These are phyloP conservation scores for Monochamus alternatus DNA, from an alignment of 2,888 invertebrate species.

Conservation along the genomic window DNA sequence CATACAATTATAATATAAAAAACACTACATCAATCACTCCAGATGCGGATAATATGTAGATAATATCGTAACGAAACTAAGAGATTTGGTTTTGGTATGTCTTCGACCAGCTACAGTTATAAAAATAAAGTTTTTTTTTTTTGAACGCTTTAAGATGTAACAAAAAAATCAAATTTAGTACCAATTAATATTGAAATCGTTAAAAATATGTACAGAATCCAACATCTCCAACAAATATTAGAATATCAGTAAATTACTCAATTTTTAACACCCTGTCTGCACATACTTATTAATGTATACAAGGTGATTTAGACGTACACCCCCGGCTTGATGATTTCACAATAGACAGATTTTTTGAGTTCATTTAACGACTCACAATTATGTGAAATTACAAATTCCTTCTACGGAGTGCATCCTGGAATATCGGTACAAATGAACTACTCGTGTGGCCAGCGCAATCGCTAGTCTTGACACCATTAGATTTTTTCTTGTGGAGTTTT, in stretches of 20 bases:
- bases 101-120: neutral
- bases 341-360: too few species aligned
- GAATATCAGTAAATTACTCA: neutral
- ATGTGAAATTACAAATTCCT: too few species aligned
- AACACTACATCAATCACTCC: constrained; percentile 43
- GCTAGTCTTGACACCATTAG: too few species aligned
- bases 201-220: neutral
- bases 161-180: neutral
- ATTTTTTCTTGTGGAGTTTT: too few species aligned
- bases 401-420: too few species aligned
- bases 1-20: constrained; percentile 24
- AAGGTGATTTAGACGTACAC: neutral
- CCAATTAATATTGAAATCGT: neutral
- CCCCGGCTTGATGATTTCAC: too few species aligned
- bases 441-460: too few species aligned
- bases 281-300: neutral
- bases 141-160: too few species aligned
- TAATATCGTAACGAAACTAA: neutral
- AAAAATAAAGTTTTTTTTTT: neutral
- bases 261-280: neutral
- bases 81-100: neutral
- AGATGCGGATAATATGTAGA: neutral
- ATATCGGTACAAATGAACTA: too few species aligned
- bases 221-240: neutral
- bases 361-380: too few species aligned